A percentile compares a stretch with the other conserved stretches of the same genome.
Conservation (phyloP, 1,140 invertebrate genomes). For the Bombus impatiens region DNA sequence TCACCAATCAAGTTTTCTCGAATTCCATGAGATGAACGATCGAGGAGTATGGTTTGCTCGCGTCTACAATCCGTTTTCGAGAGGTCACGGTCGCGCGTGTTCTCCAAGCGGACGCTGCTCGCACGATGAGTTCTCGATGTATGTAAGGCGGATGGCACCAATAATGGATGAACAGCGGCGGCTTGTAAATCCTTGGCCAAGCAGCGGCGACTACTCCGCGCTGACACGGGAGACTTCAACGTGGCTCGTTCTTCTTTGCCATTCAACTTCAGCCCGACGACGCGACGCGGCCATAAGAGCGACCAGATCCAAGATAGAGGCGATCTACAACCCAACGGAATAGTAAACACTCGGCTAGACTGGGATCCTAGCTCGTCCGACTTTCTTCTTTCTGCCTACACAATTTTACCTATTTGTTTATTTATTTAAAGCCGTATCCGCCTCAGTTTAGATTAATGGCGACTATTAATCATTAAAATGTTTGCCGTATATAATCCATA, state of each 20-base stretch:
- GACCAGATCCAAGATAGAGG: constrained; percentile 77
- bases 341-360: constrained; percentile 73
- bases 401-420: not conserved
- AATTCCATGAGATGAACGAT: not conserved
- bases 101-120: constrained; percentile 3
- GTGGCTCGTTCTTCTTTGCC: constrained; percentile 62
- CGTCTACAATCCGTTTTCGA: not conserved
- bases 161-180: constrained; percentile 72
- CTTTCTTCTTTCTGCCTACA: constrained; percentile 9
- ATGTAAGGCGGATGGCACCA: constrained; percentile 70
- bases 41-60: not conserved
- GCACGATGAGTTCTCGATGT: constrained; percentile 66
- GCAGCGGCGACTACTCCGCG: constrained; percentile 64
- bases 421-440: not conserved
- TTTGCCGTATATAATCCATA: no score
- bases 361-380: constrained; percentile 14
- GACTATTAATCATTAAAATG: no score
- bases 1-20: not conserved
- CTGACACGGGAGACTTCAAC: constrained; percentile 61
- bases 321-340: constrained; percentile 75
- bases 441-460: no score
- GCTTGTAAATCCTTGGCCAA: constrained; percentile 71
- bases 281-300: constrained; percentile 45
- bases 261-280: constrained; percentile 52
- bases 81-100: constrained; percentile 19